A percentile compares a stretch with the other conserved stretches of the same genome.
phyloP scores from a whole-genome alignment of 2,113 vertebrate species.

The Callopanchax toddi region DNA sequence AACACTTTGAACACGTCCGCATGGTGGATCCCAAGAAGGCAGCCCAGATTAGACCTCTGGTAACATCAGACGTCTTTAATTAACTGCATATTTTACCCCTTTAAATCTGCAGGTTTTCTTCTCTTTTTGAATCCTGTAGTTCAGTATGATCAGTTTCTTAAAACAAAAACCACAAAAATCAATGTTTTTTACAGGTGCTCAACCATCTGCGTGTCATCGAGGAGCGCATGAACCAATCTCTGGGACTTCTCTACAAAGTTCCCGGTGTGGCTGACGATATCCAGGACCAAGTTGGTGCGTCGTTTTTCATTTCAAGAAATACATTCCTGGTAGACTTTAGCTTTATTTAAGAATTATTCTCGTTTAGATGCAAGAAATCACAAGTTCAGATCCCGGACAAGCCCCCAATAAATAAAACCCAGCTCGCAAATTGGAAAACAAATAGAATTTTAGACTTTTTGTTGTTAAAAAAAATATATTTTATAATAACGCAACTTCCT shows the following conservation, averaged over 20 bases:
- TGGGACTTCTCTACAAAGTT: constrained; percentile 96
- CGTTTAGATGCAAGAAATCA: background rate
- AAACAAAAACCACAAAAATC: too few species aligned
- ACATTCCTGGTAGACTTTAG: too few species aligned
- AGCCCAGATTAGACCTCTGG: constrained; percentile 97
- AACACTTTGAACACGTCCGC: constrained; percentile 96
- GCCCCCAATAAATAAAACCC: background rate
- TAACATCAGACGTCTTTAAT: background rate
- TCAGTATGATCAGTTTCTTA: too few species aligned
- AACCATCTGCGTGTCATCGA: constrained; percentile 98
- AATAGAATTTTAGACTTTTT: background rate
- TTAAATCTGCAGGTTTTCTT: background rate
- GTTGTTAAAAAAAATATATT: background rate
- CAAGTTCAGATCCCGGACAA: background rate
- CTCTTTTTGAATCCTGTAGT: background rate
- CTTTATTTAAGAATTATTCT: too few species aligned
- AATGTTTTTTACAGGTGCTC: constrained; percentile 84
- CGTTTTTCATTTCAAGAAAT: background rate
- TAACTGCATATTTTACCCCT: too few species aligned
- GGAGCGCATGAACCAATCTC: constrained; percentile 98
- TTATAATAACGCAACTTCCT: too few species aligned
- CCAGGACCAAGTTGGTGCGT: constrained; percentile 97
- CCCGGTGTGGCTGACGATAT: constrained; percentile 94
- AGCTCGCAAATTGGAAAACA: background rate
- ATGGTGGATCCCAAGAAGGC: constrained; percentile 99